Evolutionary conservation across 2,888 invertebrate species (phyloP).

Genomic region (Seladonia tumulorum): DNA sequence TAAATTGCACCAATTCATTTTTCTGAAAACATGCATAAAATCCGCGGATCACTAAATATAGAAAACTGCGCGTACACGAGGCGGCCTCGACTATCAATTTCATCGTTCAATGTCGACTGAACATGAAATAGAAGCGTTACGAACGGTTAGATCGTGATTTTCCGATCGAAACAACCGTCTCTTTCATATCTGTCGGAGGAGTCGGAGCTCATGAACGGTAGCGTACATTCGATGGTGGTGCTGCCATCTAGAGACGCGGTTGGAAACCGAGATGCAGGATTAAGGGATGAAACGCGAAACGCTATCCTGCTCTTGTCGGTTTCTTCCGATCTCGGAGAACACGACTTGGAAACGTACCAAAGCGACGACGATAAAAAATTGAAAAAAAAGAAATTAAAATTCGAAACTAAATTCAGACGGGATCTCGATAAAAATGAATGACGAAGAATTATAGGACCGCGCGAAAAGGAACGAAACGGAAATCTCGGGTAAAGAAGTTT

Average conservation of each 20-base stretch:
- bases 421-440: neutral
- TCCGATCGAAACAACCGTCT: neutral
- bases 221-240: slow-evolving; percentile 29
- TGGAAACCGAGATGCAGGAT: neutral
- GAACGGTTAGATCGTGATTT: neutral
- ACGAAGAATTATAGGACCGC: neutral
- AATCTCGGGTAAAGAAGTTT: neutral
- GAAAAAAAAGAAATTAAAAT: neutral
- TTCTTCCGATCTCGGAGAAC: neutral
- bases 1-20: too few species aligned
- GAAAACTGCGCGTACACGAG: neutral
- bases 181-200: neutral
- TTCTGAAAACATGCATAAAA: too few species aligned
- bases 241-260: slow-evolving; percentile 54
- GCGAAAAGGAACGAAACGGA: neutral
- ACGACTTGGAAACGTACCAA: neutral
- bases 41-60: neutral
- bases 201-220: neutral
- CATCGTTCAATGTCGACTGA: neutral
- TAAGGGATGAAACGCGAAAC: slow-evolving; percentile 4
- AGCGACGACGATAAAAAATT: neutral
- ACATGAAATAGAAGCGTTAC: neutral
- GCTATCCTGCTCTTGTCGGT: neutral
- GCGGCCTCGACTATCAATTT: neutral
- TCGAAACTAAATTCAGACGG: neutral